A percentile compares a stretch with the other conserved stretches of the same genome.
Evolutionary conservation across 2,888 invertebrate species (phyloP).

Genomic region (Venusia cambrica): DNA sequence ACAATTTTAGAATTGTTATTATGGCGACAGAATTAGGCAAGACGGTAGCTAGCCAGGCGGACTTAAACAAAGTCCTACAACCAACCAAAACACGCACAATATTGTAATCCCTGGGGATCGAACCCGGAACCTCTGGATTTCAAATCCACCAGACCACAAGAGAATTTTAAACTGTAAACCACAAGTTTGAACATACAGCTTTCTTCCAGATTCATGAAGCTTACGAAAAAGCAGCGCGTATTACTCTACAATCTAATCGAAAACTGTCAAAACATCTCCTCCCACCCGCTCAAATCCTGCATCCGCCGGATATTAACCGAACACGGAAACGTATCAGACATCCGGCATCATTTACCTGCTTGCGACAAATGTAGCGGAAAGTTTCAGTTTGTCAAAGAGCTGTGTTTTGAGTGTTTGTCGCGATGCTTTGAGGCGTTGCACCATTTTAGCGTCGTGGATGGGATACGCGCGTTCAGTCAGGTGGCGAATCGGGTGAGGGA

Average conservation of each 20-base stretch:
- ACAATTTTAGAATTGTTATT: too few relatives aligned
- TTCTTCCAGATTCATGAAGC: slow-evolving; percentile 52
- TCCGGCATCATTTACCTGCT: slow-evolving; percentile 39
- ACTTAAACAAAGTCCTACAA: too few relatives aligned
- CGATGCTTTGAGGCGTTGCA: slow-evolving; percentile 57
- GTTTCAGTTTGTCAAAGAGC: slow-evolving; percentile 49
- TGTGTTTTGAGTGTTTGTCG: slow-evolving; percentile 62
- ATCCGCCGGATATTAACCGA: slow-evolving; percentile 63
- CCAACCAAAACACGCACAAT: too few relatives aligned
- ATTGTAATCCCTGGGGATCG: too few relatives aligned
- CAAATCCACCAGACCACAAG: too few relatives aligned
- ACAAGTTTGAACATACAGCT: too few relatives aligned
- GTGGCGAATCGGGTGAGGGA: slow-evolving; percentile 58
- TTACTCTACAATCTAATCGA: slow-evolving; percentile 68
- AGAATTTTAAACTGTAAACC: too few relatives aligned
- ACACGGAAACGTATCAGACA: slow-evolving; percentile 53
- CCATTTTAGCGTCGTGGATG: slow-evolving; percentile 58
- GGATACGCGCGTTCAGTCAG: slow-evolving; percentile 64
- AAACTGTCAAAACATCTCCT: slow-evolving; percentile 46
- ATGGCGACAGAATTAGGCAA: too few relatives aligned
- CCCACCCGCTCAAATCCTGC: slow-evolving; percentile 59
- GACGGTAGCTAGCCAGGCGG: too few relatives aligned
- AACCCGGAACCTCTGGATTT: too few relatives aligned
- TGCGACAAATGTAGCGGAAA: slow-evolving; percentile 51
- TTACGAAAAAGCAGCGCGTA: slow-evolving; percentile 58